A percentile compares a stretch with the other conserved stretches of the same genome.
Conservation (phyloP, 2,888 invertebrate species). For the Ornithoptera priamus region DNA sequence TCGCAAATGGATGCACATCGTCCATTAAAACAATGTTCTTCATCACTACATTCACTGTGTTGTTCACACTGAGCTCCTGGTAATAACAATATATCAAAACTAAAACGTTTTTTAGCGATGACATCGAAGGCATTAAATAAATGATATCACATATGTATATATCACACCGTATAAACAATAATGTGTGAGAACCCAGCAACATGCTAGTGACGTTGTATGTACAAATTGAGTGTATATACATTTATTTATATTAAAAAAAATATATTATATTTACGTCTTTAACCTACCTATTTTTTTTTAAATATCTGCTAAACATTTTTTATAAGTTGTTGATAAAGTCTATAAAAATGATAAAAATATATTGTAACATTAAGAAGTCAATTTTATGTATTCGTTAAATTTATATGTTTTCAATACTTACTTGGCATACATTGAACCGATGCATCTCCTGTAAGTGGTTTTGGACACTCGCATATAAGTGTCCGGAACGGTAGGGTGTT, state of each 20-base stretch:
- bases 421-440: constrained; percentile 90
- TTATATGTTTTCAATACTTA: constrained; percentile 64
- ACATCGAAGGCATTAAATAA: not conserved
- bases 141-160: not conserved
- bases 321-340: not conserved
- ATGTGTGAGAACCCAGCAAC: not conserved
- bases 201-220: constrained; percentile 3
- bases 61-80: constrained; percentile 82
- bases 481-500: constrained; percentile 92
- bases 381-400: not conserved
- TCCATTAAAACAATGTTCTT: constrained; percentile 85
- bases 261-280: not conserved
- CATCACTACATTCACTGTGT: constrained; percentile 85
- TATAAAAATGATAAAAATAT: constrained; percentile 5
- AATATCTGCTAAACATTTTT: not conserved
- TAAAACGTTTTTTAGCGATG: not conserved
- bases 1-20: constrained; percentile 89
- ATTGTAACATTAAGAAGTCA: not conserved
- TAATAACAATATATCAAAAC: not conserved
- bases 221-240: constrained; percentile 23
- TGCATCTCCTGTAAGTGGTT: constrained; percentile 91
- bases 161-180: not conserved
- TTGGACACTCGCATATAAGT: constrained; percentile 92
- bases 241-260: not conserved
- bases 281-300: constrained; percentile 1